Evolutionary conservation across 2,888 invertebrate species (phyloP).

Genomic region (Tenthredo distinguenda): DNA sequence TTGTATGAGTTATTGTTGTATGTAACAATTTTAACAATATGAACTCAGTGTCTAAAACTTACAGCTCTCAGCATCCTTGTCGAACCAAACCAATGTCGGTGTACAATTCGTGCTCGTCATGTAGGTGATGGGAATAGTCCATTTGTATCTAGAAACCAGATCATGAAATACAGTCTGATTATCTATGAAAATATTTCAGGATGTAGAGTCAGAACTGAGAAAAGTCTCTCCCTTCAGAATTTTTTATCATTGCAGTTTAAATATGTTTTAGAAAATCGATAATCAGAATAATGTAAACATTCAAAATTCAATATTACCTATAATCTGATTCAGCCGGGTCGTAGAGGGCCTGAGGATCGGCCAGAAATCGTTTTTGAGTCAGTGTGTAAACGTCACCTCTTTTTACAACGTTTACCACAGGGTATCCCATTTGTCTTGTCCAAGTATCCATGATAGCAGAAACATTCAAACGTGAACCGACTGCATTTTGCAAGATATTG

Average conservation of each 20-base stretch:
- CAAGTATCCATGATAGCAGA: conserved; percentile 90
- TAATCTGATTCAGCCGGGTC: conserved; percentile 77
- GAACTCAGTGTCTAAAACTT: conserved; percentile 60
- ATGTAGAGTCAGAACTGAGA: conserved; percentile 64
- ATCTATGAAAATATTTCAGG: conserved; percentile 78
- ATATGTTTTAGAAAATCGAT: neutral
- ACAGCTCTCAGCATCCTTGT: conserved; percentile 70
- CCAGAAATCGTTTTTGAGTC: conserved; percentile 88
- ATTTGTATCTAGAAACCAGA: conserved; percentile 84
- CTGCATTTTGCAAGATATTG: conserved; percentile 82
- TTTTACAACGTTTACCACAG: conserved; percentile 84
- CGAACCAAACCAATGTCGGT: conserved; percentile 73
- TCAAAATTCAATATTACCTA: conserved; percentile 69
- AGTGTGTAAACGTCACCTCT: conserved; percentile 80
- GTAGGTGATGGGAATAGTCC: conserved; percentile 92
- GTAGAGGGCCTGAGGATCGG: conserved; percentile 82
- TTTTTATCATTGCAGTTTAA: neutral
- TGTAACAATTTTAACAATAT: neutral
- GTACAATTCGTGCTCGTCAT: conserved; percentile 80
- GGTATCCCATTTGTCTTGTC: conserved; percentile 94
- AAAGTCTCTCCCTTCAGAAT: neutral
- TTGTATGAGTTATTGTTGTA: neutral
- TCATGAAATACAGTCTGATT: conserved; percentile 36
- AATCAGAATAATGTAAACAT: neutral
- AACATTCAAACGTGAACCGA: conserved; percentile 80